Percentiles rank a stretch among this genome's conserved stretches.
phyloP scores from a whole-genome alignment of 2,797 vertebrate species.

The Alfaro cultratus region DNA sequence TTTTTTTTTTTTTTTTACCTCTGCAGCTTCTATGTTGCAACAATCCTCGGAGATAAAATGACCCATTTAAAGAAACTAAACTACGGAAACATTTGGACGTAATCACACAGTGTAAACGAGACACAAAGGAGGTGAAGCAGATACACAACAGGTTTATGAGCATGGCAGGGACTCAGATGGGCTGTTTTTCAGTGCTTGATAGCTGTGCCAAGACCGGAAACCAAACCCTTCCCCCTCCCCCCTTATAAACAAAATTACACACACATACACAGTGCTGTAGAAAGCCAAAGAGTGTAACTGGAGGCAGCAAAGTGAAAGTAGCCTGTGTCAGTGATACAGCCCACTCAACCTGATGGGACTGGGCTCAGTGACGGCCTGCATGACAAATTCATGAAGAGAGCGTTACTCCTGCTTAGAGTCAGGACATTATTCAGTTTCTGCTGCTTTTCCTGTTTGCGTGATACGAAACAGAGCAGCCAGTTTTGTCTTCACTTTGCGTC shows the following conservation, averaged over 20 bases:
- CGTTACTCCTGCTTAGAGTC: background rate
- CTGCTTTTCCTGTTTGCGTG: background rate
- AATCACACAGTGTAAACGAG: background rate
- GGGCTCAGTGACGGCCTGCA: conserved; percentile 50
- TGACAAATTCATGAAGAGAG: conserved; percentile 59
- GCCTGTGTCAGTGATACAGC: conserved; percentile 64
- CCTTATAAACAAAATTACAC: conserved; percentile 33
- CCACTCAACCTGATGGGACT: conserved; percentile 43
- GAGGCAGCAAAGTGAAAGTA: conserved; percentile 69
- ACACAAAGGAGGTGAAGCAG: background rate
- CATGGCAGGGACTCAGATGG: conserved; percentile 13
- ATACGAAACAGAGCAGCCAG: background rate
- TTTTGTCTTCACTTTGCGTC: background rate
- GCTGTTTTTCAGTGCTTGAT: conserved; percentile 40
- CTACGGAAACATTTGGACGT: background rate
- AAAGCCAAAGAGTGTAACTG: conserved; percentile 59
- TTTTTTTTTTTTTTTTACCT: background rate
- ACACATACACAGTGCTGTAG: conserved; percentile 24
- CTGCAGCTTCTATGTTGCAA: background rate
- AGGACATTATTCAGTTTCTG: background rate
- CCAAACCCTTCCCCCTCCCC: conserved; percentile 45
- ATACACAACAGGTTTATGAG: conserved; percentile 14
- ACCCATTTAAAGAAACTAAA: background rate
- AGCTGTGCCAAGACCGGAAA: conserved; percentile 61
- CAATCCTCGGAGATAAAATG: conserved; percentile 4